These are phyloP conservation scores for Toxostoma redivivum DNA, from an alignment of 2,113 vertebrate genomes.

Conservation along the genomic window DNA sequence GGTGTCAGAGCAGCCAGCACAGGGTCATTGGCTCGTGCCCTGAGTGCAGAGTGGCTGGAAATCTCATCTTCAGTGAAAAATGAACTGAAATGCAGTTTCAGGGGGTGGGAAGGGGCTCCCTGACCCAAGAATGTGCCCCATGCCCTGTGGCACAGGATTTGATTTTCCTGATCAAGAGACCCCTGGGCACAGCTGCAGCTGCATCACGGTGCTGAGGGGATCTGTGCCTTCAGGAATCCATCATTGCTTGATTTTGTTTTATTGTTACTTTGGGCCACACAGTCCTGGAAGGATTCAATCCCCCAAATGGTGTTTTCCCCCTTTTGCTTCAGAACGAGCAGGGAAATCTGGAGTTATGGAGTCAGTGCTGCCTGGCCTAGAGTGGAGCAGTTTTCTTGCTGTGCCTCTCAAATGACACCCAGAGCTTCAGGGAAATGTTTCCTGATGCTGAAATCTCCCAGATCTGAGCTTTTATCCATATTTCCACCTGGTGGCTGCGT, in stretches of 20 bases:
- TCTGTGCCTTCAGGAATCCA: not conserved
- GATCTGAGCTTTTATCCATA: not conserved
- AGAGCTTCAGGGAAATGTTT: not conserved
- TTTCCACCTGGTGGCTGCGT: not conserved
- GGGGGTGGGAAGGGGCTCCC: not conserved
- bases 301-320: not conserved
- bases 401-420: not conserved
- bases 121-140: not conserved
- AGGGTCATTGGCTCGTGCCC: not conserved
- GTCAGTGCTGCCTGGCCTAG: not conserved
- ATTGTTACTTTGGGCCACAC: not conserved
- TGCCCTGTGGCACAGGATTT: not conserved
- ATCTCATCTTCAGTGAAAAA: not conserved
- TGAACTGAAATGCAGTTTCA: not conserved
- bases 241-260: not conserved
- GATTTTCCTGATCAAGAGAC: not conserved
- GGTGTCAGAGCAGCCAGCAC: not conserved
- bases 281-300: not conserved
- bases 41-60: accelerated
- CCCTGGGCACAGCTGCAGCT: not conserved
- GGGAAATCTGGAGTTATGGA: not conserved
- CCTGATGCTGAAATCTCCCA: not conserved
- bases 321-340: not conserved
- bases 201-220: not conserved
- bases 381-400: not conserved